phyloP scores from a whole-genome alignment of 2,797 vertebrate species.

The Neomorphus geoffroyi region DNA sequence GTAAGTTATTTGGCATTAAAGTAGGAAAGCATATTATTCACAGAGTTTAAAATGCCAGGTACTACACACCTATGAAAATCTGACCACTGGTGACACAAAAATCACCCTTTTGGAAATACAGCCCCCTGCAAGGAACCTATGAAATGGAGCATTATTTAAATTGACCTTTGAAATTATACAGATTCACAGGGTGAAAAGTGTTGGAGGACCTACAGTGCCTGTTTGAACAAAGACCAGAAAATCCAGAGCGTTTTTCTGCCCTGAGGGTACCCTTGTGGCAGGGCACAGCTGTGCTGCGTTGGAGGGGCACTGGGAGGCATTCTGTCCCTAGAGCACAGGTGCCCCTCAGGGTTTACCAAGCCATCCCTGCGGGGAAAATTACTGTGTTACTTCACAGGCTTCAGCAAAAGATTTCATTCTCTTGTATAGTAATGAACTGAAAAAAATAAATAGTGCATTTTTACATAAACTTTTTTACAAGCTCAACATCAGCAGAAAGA shows the following conservation, averaged over 20 bases:
- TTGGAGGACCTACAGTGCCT: background rate
- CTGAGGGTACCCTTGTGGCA: background rate
- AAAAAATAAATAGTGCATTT: background rate
- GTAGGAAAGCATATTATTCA: background rate
- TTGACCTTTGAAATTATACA: background rate
- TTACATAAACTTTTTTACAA: background rate
- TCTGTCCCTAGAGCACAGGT: background rate
- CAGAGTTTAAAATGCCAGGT: background rate
- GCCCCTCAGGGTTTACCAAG: background rate
- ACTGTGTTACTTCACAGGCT: background rate
- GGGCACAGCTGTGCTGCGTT: rapidly evolving
- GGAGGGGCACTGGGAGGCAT: rapidly evolving
- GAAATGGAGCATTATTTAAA: background rate
- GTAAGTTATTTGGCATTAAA: background rate
- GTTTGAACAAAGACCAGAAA: background rate
- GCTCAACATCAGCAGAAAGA: background rate
- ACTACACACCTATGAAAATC: background rate
- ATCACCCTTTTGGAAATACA: background rate
- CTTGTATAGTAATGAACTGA: background rate
- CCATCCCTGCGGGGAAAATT: background rate
- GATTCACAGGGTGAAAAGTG: background rate
- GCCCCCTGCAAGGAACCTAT: background rate
- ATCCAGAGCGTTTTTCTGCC: background rate
- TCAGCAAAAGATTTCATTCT: background rate
- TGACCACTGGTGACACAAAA: background rate